phyloP scores from a whole-genome alignment of 2,888 invertebrate species.

The Cosmia pyralina region DNA sequence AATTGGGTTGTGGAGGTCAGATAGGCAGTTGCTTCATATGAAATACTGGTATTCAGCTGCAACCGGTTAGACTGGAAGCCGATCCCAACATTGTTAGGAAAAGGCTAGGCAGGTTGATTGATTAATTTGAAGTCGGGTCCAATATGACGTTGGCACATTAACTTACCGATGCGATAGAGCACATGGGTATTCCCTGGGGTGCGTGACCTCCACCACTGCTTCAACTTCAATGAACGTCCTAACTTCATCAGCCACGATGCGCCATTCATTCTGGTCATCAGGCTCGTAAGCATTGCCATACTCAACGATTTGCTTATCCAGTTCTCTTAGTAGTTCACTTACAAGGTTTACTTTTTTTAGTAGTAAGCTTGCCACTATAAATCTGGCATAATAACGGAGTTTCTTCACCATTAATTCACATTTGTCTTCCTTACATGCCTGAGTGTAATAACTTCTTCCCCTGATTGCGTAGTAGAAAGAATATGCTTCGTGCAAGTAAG shows the following conservation, averaged over 20 bases:
- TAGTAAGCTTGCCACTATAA: conserved; percentile 98
- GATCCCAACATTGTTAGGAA: too few relatives aligned
- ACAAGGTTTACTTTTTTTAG: conserved; percentile 98
- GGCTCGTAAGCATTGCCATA: conserved; percentile 98
- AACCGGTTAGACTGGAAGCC: too few relatives aligned
- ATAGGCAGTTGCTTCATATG: too few relatives aligned
- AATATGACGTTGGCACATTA: neutral
- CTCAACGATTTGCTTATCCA: conserved; percentile 98
- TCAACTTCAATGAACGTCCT: conserved; percentile 98
- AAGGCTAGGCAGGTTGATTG: too few relatives aligned
- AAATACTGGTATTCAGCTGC: too few relatives aligned
- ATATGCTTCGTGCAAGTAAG: conserved; percentile 98
- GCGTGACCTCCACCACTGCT: conserved; percentile 96
- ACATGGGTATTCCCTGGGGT: conserved; percentile 94
- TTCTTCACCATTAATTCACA: conserved; percentile 99
- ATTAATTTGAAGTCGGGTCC: neutral
- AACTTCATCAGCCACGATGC: conserved; percentile 97
- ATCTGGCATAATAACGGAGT: conserved; percentile 97
- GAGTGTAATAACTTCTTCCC: conserved; percentile 97
- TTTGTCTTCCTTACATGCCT: conserved; percentile 97
- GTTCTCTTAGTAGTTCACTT: conserved; percentile 96
- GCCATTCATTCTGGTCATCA: conserved; percentile 99
- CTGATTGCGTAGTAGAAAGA: conserved; percentile 99
- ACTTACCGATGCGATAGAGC: conserved; percentile 95
- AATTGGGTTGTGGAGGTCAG: too few relatives aligned